Evolutionary conservation across 2,797 vertebrate genomes (phyloP).

Genomic region (Leptoclinus maculatus): DNA sequence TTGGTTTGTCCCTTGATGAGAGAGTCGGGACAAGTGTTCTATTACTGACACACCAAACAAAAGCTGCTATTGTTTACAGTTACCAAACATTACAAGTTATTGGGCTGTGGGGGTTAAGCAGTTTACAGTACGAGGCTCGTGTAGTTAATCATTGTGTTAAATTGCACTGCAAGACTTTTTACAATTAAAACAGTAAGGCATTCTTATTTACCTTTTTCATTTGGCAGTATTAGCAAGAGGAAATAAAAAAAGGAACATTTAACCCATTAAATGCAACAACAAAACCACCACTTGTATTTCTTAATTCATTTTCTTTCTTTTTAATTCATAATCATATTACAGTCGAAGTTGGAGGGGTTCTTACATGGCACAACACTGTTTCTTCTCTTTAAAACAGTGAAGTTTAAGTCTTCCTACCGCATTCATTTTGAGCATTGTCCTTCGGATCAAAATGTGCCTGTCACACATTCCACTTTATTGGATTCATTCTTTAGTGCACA

Average conservation of each 20-base stretch:
- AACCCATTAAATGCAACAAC: constrained; percentile 8
- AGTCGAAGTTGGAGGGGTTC: background rate
- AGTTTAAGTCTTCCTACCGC: background rate
- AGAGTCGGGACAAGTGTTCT: background rate
- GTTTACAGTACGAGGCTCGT: constrained; percentile 12
- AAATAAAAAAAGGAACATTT: constrained; percentile 29
- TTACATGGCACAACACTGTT: background rate
- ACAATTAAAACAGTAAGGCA: constrained; percentile 47
- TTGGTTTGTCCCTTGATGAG: background rate
- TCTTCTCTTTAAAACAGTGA: background rate
- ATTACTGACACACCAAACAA: background rate
- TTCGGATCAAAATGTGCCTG: no score
- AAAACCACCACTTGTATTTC: background rate
- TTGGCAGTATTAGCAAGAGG: constrained; percentile 34
- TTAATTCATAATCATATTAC: background rate
- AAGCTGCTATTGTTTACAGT: background rate
- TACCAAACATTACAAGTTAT: background rate
- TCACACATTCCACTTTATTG: no score
- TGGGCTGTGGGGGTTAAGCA: constrained; percentile 21
- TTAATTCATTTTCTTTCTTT: constrained; percentile 25
- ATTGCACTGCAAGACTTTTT: constrained; percentile 39
- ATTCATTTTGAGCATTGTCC: background rate
- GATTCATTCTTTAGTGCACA: background rate
- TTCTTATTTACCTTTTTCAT: constrained; percentile 41
- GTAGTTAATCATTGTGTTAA: constrained; percentile 51